Percentiles rank a stretch among this genome's conserved stretches.
Evolutionary conservation across 2,797 vertebrate species (phyloP).

Genomic region (Ctenopoma multispine): DNA sequence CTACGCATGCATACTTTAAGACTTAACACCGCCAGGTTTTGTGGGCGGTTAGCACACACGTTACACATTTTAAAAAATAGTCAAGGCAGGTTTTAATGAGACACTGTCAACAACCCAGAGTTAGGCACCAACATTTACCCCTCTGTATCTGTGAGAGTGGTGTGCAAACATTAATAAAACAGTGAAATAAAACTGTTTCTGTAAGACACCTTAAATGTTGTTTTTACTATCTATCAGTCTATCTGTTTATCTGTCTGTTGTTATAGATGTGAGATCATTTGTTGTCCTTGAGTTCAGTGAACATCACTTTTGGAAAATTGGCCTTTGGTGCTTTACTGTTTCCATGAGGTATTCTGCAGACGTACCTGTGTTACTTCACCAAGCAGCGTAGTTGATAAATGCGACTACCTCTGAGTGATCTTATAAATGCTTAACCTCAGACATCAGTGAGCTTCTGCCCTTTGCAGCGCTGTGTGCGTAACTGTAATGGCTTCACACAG

Average conservation of each 20-base stretch:
- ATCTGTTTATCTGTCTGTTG: neutral
- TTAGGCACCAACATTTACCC: neutral
- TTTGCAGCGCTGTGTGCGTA: slow-evolving; percentile 64
- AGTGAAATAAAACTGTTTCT: neutral
- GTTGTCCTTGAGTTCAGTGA: slow-evolving; percentile 29
- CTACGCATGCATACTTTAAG: too few species aligned
- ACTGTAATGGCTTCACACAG: slow-evolving; percentile 49
- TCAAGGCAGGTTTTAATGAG: too few species aligned
- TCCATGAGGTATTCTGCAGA: slow-evolving; percentile 44
- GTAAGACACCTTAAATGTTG: neutral
- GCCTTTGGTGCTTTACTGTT: slow-evolving; percentile 18
- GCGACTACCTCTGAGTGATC: slow-evolving; percentile 62
- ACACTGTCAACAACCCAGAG: too few species aligned
- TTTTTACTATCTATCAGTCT: neutral
- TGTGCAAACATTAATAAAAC: neutral
- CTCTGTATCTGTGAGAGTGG: neutral
- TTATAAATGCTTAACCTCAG: slow-evolving; percentile 66
- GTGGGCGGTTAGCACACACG: too few species aligned
- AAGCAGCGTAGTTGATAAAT: slow-evolving; percentile 38
- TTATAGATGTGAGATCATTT: slow-evolving; percentile 10
- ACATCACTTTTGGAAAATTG: slow-evolving; percentile 49
- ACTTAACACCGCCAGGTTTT: too few species aligned
- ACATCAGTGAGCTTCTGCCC: slow-evolving; percentile 60
- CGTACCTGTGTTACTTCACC: slow-evolving; percentile 32
- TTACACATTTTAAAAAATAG: too few species aligned